phyloP scores from a whole-genome alignment of 1,140 invertebrate species.

The Panonychus citri region DNA sequence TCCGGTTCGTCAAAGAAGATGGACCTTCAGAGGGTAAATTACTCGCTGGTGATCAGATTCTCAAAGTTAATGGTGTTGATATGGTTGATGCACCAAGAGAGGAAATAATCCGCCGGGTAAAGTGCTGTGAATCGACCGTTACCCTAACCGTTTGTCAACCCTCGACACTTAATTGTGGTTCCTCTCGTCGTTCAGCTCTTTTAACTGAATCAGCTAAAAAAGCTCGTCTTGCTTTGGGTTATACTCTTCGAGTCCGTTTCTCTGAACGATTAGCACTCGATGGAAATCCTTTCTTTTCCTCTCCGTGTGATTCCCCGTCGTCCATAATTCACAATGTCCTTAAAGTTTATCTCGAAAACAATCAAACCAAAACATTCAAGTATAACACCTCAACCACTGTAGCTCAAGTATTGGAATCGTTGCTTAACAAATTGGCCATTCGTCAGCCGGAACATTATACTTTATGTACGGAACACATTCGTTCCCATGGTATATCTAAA shows the following conservation, averaged over 20 bases:
- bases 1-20: conserved; percentile 40
- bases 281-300: conserved; percentile 31
- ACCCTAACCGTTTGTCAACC: conserved; percentile 58
- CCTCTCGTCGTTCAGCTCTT: conserved; percentile 47
- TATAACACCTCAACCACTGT: conserved; percentile 73
- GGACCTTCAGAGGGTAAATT: conserved; percentile 29
- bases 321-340: conserved; percentile 68
- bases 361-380: conserved; percentile 68
- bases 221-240: conserved; percentile 41
- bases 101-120: conserved; percentile 25
- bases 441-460: conserved; percentile 57
- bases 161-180: conserved; percentile 23
- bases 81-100: conserved; percentile 56
- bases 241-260: conserved; percentile 59
- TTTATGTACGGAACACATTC: conserved; percentile 67
- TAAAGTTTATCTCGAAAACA: conserved; percentile 71
- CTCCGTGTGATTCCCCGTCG: conserved; percentile 27
- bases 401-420: conserved; percentile 54
- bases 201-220: conserved; percentile 57
- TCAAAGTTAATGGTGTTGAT: conserved; percentile 68
- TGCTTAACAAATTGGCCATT: conserved; percentile 62
- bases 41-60: conserved; percentile 66
- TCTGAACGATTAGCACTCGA: conserved; percentile 67
- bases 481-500: conserved; percentile 55
- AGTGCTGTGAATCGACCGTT: conserved; percentile 41